Percentiles rank a stretch among this genome's conserved stretches.
Evolutionary conservation across 2,888 invertebrate genomes (phyloP).

Genomic region (Eilema depressum): DNA sequence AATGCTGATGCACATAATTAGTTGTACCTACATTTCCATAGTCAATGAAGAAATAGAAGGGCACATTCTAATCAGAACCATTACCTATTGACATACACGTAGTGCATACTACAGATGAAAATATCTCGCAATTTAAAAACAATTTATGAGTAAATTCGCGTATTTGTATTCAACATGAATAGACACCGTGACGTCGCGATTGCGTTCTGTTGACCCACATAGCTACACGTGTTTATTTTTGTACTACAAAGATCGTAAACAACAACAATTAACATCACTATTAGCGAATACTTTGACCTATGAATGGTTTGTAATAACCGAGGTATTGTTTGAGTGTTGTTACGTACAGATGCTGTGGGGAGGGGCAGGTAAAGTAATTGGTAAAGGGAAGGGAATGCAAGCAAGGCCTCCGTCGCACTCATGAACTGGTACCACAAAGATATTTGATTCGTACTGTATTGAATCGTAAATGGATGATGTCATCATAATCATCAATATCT

Average conservation of each 20-base stretch:
- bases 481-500: too few relatives aligned
- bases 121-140: neutral
- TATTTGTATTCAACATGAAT: neutral
- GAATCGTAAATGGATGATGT: too few relatives aligned
- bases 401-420: neutral
- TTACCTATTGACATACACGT: too few relatives aligned
- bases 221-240: constrained; percentile 1
- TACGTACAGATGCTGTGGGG: neutral
- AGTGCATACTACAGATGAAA: neutral
- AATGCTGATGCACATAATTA: neutral
- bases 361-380: neutral
- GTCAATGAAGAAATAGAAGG: neutral
- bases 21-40: neutral
- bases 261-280: neutral
- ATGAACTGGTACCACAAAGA: neutral
- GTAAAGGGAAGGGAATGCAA: neutral
- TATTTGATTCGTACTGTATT: neutral
- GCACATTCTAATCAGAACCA: too few relatives aligned
- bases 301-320: neutral
- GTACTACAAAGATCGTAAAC: neutral
- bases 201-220: constrained; percentile 1
- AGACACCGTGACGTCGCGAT: neutral
- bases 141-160: neutral
- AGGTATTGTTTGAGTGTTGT: neutral
- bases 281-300: neutral